These are phyloP conservation scores for Tanytarsus gracilentus DNA, from an alignment of 2,888 invertebrate species.

Conservation along the genomic window DNA sequence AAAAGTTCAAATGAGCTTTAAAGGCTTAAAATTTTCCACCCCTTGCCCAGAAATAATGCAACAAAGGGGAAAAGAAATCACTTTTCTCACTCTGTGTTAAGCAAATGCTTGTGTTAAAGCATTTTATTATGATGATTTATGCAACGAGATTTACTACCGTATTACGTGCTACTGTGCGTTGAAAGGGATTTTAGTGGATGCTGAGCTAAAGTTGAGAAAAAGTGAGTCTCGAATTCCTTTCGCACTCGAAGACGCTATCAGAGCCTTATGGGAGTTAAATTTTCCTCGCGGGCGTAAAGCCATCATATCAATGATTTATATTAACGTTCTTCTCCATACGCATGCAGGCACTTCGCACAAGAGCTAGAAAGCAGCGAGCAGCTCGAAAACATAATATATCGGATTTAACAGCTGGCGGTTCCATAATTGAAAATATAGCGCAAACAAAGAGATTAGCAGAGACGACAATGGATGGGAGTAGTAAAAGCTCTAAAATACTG, in stretches of 20 bases:
- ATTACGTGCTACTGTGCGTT: not conserved
- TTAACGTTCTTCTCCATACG: not conserved
- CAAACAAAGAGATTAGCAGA: conserved; percentile 72
- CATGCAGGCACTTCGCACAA: conserved; percentile 67
- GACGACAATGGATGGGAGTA: conserved; percentile 52
- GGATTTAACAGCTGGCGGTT: conserved; percentile 62
- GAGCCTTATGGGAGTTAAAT: too few species aligned
- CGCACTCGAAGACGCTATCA: too few species aligned
- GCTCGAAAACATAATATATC: conserved; percentile 68
- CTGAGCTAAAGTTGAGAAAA: not conserved
- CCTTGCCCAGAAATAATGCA: too few species aligned
- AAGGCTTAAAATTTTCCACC: too few species aligned
- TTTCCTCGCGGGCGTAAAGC: too few species aligned
- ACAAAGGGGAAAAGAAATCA: too few species aligned
- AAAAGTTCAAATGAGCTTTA: too few species aligned
- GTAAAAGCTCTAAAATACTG: conserved; percentile 45
- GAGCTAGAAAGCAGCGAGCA: conserved; percentile 73
- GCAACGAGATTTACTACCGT: conserved; percentile 21
- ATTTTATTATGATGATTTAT: conserved; percentile 28
- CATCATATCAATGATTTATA: conserved; percentile 1
- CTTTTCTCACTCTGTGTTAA: too few species aligned
- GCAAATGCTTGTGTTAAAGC: conserved; percentile 13
- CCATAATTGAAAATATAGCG: conserved; percentile 83
- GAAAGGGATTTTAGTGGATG: too few species aligned
- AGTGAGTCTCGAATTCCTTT: too few species aligned